These are phyloP conservation scores for Merodon equestris DNA, from an alignment of 2,888 invertebrate genomes.

Conservation along the genomic window DNA sequence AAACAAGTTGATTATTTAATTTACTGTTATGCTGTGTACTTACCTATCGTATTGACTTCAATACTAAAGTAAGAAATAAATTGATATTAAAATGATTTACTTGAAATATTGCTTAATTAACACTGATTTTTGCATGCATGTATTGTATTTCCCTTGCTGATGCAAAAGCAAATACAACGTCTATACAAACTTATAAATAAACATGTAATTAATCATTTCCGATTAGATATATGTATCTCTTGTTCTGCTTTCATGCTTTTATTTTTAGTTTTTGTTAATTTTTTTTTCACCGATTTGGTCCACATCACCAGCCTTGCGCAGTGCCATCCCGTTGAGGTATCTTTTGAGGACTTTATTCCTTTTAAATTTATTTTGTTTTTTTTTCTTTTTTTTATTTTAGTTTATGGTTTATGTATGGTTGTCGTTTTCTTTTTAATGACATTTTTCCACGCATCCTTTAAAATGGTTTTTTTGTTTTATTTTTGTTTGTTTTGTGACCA, in stretches of 20 bases:
- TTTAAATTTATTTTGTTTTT: constrained; percentile 7
- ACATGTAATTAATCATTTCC: constrained; percentile 49
- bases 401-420: constrained; percentile 33
- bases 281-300: constrained; percentile 75
- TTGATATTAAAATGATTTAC: constrained; percentile 42
- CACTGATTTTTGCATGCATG: constrained; percentile 71
- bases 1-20: constrained; percentile 48
- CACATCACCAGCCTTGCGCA: constrained; percentile 77
- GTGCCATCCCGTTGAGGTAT: constrained; percentile 69
- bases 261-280: constrained; percentile 25
- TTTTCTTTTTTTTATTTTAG: constrained; percentile 38
- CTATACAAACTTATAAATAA: constrained; percentile 64
- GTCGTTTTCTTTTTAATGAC: constrained; percentile 42
- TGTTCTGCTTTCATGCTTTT: no score
- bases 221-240: constrained; percentile 34
- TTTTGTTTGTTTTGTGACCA: constrained; percentile 65
- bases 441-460: constrained; percentile 56
- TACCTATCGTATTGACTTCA: constrained; percentile 48
- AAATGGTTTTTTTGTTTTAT: neutral
- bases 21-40: constrained; percentile 35
- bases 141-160: constrained; percentile 29
- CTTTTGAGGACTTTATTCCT: neutral
- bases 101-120: constrained; percentile 77
- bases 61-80: constrained; percentile 64
- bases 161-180: constrained; percentile 52